phyloP scores from a whole-genome alignment of 2,113 vertebrate species.

The Ariopsis seemanni region DNA sequence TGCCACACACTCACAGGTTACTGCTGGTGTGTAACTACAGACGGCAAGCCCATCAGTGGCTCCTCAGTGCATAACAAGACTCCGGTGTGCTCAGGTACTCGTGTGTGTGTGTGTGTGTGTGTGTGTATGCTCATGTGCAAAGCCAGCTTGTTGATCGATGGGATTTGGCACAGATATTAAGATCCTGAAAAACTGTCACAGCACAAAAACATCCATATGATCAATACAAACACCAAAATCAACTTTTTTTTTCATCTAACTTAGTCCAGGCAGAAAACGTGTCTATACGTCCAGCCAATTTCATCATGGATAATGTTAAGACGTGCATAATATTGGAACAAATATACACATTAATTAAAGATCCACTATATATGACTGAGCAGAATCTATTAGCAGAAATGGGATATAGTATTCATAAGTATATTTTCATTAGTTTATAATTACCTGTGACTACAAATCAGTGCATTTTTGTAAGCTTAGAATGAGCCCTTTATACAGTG shows the following conservation, averaged over 20 bases:
- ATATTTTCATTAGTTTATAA: too few relatives aligned
- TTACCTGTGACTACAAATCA: too few relatives aligned
- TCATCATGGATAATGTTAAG: background rate
- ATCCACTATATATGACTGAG: too few relatives aligned
- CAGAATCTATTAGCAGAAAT: too few relatives aligned
- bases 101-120: slow-evolving; percentile 24
- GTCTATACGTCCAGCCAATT: background rate
- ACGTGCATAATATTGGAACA: too few relatives aligned
- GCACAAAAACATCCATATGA: background rate
- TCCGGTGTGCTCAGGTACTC: slow-evolving; percentile 98
- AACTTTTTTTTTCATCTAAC: background rate
- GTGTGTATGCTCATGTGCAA: slow-evolving; percentile 12
- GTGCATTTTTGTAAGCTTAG: too few relatives aligned
- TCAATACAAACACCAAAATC: background rate
- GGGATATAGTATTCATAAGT: too few relatives aligned
- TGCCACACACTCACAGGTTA: slow-evolving; percentile 97
- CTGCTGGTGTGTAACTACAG: slow-evolving; percentile 96
- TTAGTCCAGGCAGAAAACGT: background rate
- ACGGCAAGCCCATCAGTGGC: slow-evolving; percentile 96
- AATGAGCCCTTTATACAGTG: too few relatives aligned
- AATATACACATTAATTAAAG: too few relatives aligned
- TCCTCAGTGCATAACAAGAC: slow-evolving; percentile 98
- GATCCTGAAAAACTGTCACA: background rate
- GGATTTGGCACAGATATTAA: background rate
- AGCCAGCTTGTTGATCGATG: background rate